Base-by-base conservation (phyloP, 2,797 vertebrate species). In the Antrozous pallidus region DNA sequence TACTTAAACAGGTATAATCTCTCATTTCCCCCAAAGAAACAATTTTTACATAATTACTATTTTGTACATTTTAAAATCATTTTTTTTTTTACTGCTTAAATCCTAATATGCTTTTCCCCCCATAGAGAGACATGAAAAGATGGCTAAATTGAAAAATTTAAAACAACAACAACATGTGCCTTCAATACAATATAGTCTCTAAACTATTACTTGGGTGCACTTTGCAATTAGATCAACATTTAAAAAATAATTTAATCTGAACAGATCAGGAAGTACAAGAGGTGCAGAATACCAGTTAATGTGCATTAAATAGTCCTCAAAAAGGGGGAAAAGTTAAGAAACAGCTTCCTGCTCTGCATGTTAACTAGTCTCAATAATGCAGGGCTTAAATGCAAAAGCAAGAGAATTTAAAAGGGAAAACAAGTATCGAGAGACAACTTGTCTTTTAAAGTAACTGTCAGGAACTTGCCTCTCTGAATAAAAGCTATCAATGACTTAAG, bases 391-490 rank as follows among this genome's bases (percentile, higher is more conserved):
- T 65, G 88, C 16, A 96, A 95, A 89, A 88, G 77, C 91, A 95
- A 88, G 89, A 78, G 82, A 97, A 97, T 97, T 96, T 97, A 93
- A 96, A 97, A 81, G 36, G 95, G 91, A 96, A 97, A 97, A 97
- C 84, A 97, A 98, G 95, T 97, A 97, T 96, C 96, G 97, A 96
- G 93, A 98, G 97, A 98, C 80, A 74, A 94, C 94, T 98, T 98
- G 94, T 96, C 96, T 97, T 98, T 97, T 97, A 96, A 96, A 98
- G 94, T 95, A 97, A 95, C 93, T 97, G 95, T 98, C 96, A 97
- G 91, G 91, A 97, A 96, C 78, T 95, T 86, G 2, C 85, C 81
- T 89, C 78, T 12, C 65, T 94, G 92, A 96, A 97, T 93, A 95
- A 97, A 97, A 95, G 63, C 84, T 40, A 96, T 65, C 51, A 95